phyloP scores from a whole-genome alignment of 2,113 vertebrate species.

The Otis tarda region DNA sequence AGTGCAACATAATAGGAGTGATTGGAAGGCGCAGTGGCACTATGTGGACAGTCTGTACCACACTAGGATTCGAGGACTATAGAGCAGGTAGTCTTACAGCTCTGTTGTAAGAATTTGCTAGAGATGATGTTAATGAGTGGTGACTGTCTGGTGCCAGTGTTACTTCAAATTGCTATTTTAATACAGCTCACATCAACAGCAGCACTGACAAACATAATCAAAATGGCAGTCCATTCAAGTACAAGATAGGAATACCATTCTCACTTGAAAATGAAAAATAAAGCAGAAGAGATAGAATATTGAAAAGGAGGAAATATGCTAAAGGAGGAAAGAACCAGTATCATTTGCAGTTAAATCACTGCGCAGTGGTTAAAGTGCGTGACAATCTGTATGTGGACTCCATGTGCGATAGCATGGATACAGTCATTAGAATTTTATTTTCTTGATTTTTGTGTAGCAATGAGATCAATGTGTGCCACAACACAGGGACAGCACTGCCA shows the following conservation, averaged over 20 bases:
- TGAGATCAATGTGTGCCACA: background rate
- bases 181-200: conserved; percentile 14
- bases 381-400: background rate
- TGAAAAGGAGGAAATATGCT: background rate
- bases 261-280: conserved; percentile 6
- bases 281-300: background rate
- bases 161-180: conserved; percentile 44
- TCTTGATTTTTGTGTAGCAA: background rate
- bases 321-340: background rate
- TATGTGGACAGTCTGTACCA: background rate
- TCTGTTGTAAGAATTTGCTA: background rate
- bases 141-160: conserved; percentile 12
- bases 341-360: background rate
- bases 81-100: background rate
- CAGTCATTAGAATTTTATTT: background rate
- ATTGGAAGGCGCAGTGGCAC: background rate
- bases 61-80: background rate
- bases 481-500: accelerated
- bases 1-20: background rate
- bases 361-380: background rate
- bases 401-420: background rate
- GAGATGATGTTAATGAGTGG: background rate
- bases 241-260: background rate
- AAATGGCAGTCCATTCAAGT: background rate
- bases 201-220: conserved; percentile 38